Base-by-base conservation (phyloP, 1,140 invertebrate genomes). In the Orius laevigatus region DNA sequence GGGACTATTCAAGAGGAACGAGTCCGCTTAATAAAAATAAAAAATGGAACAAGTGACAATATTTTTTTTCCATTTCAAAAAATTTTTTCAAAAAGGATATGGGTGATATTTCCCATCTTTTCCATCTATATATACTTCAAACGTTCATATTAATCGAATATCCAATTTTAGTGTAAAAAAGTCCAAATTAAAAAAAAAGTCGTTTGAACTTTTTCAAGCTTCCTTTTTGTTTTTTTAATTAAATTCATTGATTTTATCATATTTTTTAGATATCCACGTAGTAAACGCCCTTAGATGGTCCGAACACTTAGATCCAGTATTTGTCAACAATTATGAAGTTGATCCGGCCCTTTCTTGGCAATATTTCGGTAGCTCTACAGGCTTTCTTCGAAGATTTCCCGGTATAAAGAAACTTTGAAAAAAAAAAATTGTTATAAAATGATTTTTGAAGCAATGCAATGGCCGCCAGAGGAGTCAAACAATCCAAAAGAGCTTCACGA, bases 341-440 rank as follows among this genome's bases (percentile, higher is more conserved):
- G 89, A 96, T 70, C 81, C 86, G 1, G 78, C 85, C 1, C 71
- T 97, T 5, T 83, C 87, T 12, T 96, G 90, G 91, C 93, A 98
- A 67, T 97, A 92, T 68, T 96, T 93, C 66, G 91, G 92, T 45
- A 91, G 87, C 44, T 81, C 85, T 33, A 74, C 78, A 1, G 92
- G 93, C 31, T 94, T 95, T 63, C 72, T 97, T 58, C 71, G 92
- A 56, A 75, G 88, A 57, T 95, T 90, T 71, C 93, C 92, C 63
- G 90, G 89, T 86, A 69, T 59, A 58, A 49, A 33, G 10, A 45
- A 6, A 44, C 19, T 11, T n/a, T n/a, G n/a, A n/a, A n/a, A n/a
- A n/a, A 25, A 25, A 25, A 8, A 25, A 25, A 25, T 25, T 3
- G 25, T 25, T 25, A 25, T 25, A 4, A 4, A 25, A 4, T 10